phyloP scores from a whole-genome alignment of 2,113 vertebrate genomes.

The Hiodon alosoides region DNA sequence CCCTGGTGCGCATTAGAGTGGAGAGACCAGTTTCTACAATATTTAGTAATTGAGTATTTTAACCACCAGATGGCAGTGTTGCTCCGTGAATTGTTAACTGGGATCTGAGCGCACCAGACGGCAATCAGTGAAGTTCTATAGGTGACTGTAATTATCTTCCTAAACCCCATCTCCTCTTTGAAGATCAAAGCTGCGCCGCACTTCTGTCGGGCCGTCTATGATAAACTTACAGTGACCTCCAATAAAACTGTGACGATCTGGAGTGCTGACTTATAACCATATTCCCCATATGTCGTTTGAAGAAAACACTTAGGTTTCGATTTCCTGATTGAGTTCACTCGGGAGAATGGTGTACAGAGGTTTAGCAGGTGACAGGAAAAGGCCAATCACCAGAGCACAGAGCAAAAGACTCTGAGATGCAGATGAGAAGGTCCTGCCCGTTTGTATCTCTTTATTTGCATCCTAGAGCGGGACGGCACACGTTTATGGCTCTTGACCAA shows the following conservation, averaged over 20 bases:
- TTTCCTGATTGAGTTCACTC: too few relatives aligned
- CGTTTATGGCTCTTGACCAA: too few relatives aligned
- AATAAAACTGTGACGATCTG: not conserved
- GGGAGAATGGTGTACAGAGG: too few relatives aligned
- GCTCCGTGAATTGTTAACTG: slow-evolving; percentile 23
- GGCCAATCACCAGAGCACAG: too few relatives aligned
- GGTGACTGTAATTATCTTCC: slow-evolving; percentile 54
- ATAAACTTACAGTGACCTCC: slow-evolving; percentile 5
- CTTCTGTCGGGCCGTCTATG: not conserved
- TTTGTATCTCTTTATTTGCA: too few relatives aligned
- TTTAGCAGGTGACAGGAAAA: too few relatives aligned
- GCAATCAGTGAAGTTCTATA: slow-evolving; percentile 24
- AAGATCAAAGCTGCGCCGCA: slow-evolving; percentile 56
- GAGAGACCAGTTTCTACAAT: not conserved
- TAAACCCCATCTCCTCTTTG: slow-evolving; percentile 60
- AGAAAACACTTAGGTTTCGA: too few relatives aligned
- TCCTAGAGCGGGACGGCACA: too few relatives aligned
- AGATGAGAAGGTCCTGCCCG: too few relatives aligned
- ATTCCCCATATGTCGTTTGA: not conserved
- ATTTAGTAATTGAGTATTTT: not conserved
- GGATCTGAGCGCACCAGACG: not conserved
- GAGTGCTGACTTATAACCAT: not conserved
- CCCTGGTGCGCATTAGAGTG: not conserved
- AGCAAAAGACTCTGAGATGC: too few relatives aligned
- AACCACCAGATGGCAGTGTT: slow-evolving; percentile 59